Evolutionary conservation across 2,888 invertebrate genomes (phyloP), one percentile per base, ranked within the genome.

Genomic region (Agrenia bidenticulata): DNA sequence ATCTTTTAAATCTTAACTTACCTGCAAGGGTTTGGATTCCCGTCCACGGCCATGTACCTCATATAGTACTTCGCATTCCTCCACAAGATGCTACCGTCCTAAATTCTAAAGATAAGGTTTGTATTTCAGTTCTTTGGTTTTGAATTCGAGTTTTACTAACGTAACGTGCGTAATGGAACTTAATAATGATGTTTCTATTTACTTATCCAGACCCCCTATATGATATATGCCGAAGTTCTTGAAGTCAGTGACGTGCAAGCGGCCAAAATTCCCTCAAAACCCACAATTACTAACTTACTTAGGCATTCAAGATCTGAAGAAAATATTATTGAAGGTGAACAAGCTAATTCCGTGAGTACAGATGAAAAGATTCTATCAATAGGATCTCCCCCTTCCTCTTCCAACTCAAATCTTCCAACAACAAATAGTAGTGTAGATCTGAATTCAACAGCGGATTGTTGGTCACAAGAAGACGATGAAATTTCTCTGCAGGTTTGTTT

Each of bases 1-100:
- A 92, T 74, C 85, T 92, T 76, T 84, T 99, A 66, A 99, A 99
- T 83, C 86, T 97, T 75, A 98, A 99, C 84, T 27, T 99, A 68
- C 99, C 99, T 15, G 97, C 98, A 13, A 84, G 96, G 66, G 98
- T 99, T 68, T 99, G 98, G 97, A 84, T 99, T 77, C 99, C 99
- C 15, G 84, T 98, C 54, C 89, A 94, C 80, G 89, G 89, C 76
- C 78, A 79, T 60, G 83, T 84, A 77, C 89, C 92, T 58, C 98
- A 99, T 83, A 90, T 94, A 79, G 90, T 99, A 77, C 89, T 99
- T 56, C 85, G 98, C 81, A 94, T 99, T 82, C 97, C 98, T 50
- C 94, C 94, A 66, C 94, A 94, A 78, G 94, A 94, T 73, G 95
- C 96, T 69, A 97, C 97, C 59, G 97, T 99, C 61, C 88, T 99